These are phyloP conservation scores for Actinia tenebrosa DNA, from an alignment of 64 coral and sea anemone genomes.

Conservation along the genomic window DNA sequence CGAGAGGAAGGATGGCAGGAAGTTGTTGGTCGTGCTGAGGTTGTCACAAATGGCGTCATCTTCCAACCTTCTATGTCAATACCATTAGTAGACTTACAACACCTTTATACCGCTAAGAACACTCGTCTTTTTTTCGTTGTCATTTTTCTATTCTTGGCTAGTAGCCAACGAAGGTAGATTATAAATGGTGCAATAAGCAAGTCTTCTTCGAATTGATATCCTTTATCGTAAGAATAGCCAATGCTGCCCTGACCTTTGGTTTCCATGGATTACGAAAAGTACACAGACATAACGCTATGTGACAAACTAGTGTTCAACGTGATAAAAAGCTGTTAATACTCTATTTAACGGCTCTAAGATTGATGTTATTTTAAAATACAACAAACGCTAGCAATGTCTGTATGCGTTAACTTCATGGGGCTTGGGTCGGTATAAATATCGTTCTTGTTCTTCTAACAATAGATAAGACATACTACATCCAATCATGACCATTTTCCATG, in stretches of 20 bases:
- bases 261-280: background rate
- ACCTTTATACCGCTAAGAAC: background rate
- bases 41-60: background rate
- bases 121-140: background rate
- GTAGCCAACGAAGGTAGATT: background rate
- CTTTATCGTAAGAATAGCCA: background rate
- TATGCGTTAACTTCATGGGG: background rate
- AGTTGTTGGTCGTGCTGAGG: background rate
- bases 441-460: background rate
- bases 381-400: background rate
- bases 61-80: background rate
- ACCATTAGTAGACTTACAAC: background rate
- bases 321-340: slow-evolving; percentile 13
- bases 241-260: background rate
- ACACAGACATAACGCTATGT: background rate
- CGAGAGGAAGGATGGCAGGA: background rate
- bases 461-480: background rate
- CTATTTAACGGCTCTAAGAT: background rate
- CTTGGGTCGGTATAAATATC: background rate
- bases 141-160: background rate
- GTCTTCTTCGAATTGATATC: background rate
- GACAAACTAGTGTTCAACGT: background rate
- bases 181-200: background rate
- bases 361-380: background rate
- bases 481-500: background rate